These are phyloP conservation scores for Sinopyrophorus schimmeli DNA, from an alignment of 2,888 invertebrate genomes.

Conservation along the genomic window DNA sequence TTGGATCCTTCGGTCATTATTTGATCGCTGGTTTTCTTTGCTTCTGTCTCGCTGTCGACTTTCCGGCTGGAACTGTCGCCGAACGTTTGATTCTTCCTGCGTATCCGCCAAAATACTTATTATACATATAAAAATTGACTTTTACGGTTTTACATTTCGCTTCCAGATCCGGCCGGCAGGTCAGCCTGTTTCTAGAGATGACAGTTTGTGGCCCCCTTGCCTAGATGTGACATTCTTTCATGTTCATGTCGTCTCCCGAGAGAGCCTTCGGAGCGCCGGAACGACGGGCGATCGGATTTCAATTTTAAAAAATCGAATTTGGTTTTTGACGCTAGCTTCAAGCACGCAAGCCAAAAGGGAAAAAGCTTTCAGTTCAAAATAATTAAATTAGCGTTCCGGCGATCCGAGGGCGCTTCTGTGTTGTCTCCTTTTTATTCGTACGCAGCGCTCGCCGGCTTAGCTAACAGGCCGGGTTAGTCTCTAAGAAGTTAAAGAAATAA, in stretches of 20 bases:
- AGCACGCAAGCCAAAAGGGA: not conserved
- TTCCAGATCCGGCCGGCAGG: constrained; percentile 30
- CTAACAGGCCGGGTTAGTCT: constrained; percentile 41
- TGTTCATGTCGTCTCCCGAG: constrained; percentile 45
- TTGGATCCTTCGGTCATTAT: constrained; percentile 35
- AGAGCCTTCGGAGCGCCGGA: constrained; percentile 34
- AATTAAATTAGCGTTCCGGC: constrained; percentile 8
- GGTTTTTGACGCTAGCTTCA: not conserved
- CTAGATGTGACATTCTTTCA: constrained; percentile 49
- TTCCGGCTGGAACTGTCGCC: constrained; percentile 30
- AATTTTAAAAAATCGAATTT: not conserved
- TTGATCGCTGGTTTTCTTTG: constrained; percentile 38
- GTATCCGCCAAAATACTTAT: constrained; percentile 23
- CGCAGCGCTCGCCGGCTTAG: constrained; percentile 46
- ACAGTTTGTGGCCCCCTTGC: constrained; percentile 37
- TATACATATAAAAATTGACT: constrained; percentile 47
- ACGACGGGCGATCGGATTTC: not conserved
- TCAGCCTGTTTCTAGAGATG: constrained; percentile 36
- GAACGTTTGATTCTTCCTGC: constrained; percentile 24
- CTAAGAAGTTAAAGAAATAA: constrained; percentile 39
- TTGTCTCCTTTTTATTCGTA: constrained; percentile 40
- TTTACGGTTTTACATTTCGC: constrained; percentile 42
- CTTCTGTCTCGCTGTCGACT: constrained; percentile 39
- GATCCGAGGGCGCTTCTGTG: constrained; percentile 20
- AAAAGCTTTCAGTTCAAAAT: not conserved